Conservation (phyloP, 2,797 vertebrate species). For the Paedocypris micromegethes region DNA sequence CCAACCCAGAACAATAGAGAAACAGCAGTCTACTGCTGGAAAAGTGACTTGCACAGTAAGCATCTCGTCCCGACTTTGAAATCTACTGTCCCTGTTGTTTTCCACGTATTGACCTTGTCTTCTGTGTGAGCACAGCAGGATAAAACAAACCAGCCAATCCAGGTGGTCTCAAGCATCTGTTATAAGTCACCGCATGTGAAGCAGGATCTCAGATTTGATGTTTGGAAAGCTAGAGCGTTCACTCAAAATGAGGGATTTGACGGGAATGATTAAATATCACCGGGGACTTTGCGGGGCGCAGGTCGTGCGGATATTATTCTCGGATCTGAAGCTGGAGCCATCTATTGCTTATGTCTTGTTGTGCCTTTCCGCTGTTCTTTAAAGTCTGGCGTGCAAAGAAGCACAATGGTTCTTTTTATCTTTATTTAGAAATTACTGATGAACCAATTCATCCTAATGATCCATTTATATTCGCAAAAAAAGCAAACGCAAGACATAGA, state of each 20-base stretch:
- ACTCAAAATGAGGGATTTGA: constrained; percentile 9
- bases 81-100: constrained; percentile 24
- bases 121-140: background rate
- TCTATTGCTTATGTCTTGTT: no score
- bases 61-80: constrained; percentile 20
- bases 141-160: background rate
- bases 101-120: background rate
- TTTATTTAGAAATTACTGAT: no score
- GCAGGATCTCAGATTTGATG: background rate
- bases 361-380: no score
- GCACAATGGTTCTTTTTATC: no score
- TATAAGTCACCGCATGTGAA: background rate
- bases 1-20: constrained; percentile 15
- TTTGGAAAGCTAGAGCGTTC: constrained; percentile 9
- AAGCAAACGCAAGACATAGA: no score
- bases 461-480: no score
- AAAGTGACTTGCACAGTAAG: constrained; percentile 37
- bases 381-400: no score
- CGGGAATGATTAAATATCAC: constrained; percentile 25
- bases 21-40: constrained; percentile 21
- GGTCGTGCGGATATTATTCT: constrained; percentile 3
- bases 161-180: background rate
- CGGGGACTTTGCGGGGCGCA: constrained; percentile 1
- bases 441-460: no score
- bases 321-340: background rate